A percentile compares a stretch with the other conserved stretches of the same genome.
Evolutionary conservation across 2,797 vertebrate genomes (phyloP).

Genomic region (Eurystomus glaucurus): DNA sequence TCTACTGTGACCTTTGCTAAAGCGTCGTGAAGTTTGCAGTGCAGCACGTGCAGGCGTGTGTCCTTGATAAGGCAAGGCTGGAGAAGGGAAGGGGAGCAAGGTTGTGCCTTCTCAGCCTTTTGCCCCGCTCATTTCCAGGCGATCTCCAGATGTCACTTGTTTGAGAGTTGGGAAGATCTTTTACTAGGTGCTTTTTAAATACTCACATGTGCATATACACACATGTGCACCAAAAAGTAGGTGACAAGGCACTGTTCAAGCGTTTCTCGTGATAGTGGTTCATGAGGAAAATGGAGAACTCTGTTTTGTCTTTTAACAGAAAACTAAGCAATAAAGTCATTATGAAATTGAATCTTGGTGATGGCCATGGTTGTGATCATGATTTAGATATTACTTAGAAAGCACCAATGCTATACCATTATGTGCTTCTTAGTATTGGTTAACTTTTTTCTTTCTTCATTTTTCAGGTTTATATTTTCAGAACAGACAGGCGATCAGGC

Average conservation of each 20-base stretch:
- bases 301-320: neutral
- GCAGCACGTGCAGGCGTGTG: neutral
- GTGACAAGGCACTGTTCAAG: neutral
- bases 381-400: neutral
- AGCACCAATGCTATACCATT: neutral
- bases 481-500: slow-evolving; percentile 89
- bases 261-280: neutral
- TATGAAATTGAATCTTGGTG: neutral
- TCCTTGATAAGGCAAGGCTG: neutral
- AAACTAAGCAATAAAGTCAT: neutral
- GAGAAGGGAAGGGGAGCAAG: neutral
- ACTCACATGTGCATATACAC: neutral
- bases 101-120: neutral
- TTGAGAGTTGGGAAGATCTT: neutral
- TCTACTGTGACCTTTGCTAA: neutral
- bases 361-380: neutral
- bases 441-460: slow-evolving; percentile 15
- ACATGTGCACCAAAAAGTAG: rapidly evolving
- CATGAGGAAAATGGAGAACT: neutral
- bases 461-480: slow-evolving; percentile 95
- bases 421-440: neutral
- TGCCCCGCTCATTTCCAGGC: neutral
- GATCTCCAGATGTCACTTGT: neutral
- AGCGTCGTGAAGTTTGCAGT: neutral
- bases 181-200: neutral